phyloP scores from a whole-genome alignment of 2,113 vertebrate species.

The Aphyosemion australe region DNA sequence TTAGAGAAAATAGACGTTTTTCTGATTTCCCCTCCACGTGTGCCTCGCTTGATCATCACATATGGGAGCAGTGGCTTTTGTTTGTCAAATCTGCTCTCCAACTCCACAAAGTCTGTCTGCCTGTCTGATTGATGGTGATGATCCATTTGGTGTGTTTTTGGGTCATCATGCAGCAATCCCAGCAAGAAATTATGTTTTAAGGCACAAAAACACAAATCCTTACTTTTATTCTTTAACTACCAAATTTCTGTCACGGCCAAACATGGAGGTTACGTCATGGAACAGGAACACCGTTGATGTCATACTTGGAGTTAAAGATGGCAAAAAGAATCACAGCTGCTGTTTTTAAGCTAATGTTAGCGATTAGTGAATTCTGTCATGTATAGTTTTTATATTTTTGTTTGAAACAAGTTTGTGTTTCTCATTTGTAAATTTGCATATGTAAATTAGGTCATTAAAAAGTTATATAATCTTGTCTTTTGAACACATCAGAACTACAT shows the following conservation, averaged over 20 bases:
- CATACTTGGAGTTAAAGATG: constrained; percentile 11
- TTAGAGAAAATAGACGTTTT: constrained; percentile 7
- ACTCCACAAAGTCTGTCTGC: constrained; percentile 28
- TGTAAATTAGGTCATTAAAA: too few relatives aligned
- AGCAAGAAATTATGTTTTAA: neutral
- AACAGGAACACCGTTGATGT: constrained; percentile 7
- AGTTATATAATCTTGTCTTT: constrained; percentile 42
- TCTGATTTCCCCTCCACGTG: constrained; percentile 12
- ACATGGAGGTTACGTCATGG: too few relatives aligned
- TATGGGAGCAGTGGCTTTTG: constrained; percentile 45
- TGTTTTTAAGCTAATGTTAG: constrained; percentile 24
- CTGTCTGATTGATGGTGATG: constrained; percentile 29
- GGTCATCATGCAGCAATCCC: neutral
- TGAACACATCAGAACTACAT: constrained; percentile 64
- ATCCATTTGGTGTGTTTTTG: constrained; percentile 24
- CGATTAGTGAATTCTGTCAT: neutral
- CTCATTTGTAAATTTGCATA: too few relatives aligned
- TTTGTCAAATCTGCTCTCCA: constrained; percentile 52
- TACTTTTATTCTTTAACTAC: neutral
- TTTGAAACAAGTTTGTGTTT: neutral
- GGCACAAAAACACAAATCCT: neutral
- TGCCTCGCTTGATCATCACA: neutral
- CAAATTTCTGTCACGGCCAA: neutral
- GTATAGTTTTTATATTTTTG: neutral
- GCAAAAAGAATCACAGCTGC: constrained; percentile 33